A percentile compares a stretch with the other conserved stretches of the same genome.
Conservation (phyloP, 2,888 invertebrate genomes). For the Metacarcinus magister region DNA sequence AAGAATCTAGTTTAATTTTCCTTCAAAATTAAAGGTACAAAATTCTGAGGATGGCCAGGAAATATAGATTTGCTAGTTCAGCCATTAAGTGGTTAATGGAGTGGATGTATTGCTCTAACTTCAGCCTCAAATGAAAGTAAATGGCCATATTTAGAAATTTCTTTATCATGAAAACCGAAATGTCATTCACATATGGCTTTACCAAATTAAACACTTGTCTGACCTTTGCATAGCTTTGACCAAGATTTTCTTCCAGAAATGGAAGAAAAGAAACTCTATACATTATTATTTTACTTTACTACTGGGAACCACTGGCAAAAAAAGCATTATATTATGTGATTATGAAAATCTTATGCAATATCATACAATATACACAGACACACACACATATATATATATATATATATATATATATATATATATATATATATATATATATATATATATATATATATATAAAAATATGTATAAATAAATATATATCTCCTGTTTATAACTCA, state of each 20-base stretch:
- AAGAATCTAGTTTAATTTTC: neutral
- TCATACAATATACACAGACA: neutral
- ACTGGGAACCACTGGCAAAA: too few species aligned
- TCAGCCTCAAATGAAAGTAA: neutral
- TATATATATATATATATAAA: constrained; percentile 29
- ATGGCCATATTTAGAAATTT: neutral
- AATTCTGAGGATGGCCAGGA: neutral
- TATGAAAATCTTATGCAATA: neutral
- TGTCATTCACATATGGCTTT: neutral
- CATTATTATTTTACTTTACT: too few species aligned
- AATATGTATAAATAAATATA: neutral
- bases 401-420: too few species aligned
- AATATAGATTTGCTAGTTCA: neutral
- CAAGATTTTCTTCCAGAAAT: neutral
- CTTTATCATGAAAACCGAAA: neutral
- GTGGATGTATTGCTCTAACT: neutral
- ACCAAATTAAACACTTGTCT: neutral
- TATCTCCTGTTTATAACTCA: too few species aligned
- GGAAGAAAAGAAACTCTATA: too few species aligned
- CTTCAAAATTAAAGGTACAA: neutral
- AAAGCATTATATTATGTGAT: neutral
- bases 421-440: too few species aligned
- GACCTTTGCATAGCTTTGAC: neutral
- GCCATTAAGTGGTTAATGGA: neutral
- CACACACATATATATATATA: neutral